Conservation (phyloP, 2,113 vertebrate species). For the Dascyllus trimaculatus region DNA sequence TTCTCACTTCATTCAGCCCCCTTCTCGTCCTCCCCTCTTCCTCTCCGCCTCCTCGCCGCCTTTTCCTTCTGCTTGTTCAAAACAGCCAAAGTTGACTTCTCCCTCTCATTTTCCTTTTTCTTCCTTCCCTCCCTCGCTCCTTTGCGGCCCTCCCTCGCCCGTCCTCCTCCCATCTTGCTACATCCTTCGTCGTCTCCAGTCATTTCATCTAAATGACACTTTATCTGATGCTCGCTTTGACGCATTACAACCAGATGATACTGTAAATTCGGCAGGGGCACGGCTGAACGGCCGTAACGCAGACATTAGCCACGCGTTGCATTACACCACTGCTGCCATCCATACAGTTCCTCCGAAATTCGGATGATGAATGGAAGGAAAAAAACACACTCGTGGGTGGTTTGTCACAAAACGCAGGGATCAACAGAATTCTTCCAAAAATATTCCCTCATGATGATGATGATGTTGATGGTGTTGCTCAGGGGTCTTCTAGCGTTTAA, state of each 20-base stretch:
- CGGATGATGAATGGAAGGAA: neutral
- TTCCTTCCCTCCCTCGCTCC: neutral
- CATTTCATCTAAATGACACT: slow-evolving; percentile 7
- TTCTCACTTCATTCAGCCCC: slow-evolving; percentile 34
- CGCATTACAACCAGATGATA: neutral
- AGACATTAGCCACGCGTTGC: neutral
- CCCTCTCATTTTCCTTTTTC: neutral
- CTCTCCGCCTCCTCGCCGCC: slow-evolving; percentile 7
- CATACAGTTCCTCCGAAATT: neutral
- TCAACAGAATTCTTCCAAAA: neutral
- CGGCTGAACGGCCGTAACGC: neutral
- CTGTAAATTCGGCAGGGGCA: slow-evolving; percentile 4
- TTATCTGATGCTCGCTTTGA: neutral
- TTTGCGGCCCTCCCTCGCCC: neutral
- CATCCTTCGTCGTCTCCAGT: slow-evolving; percentile 16
- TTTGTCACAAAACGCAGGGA: neutral
- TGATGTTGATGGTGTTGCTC: neutral
- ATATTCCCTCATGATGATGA: neutral
- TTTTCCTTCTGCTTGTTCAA: slow-evolving; percentile 33
- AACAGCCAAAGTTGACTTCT: slow-evolving; percentile 11
- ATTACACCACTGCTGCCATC: neutral
- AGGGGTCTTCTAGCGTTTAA: neutral
- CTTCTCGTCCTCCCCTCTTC: slow-evolving; percentile 17
- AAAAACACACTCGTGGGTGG: neutral
- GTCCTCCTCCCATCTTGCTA: neutral